These are phyloP conservation scores for Cephus pulcher DNA, from an alignment of 2,888 invertebrate genomes.

Conservation along the genomic window DNA sequence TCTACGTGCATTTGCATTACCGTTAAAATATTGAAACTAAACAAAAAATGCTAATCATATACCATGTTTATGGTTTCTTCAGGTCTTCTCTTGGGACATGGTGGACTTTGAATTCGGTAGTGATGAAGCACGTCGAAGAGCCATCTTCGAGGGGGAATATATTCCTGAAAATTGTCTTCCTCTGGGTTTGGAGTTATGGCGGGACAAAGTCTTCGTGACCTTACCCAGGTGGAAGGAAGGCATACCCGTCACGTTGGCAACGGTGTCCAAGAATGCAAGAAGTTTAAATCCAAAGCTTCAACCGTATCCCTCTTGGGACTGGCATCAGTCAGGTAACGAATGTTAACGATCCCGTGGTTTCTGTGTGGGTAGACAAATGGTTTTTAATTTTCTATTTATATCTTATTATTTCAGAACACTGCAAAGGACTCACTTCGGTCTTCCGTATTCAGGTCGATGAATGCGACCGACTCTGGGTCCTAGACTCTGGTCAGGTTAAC, in stretches of 20 bases:
- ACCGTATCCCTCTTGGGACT: constrained; percentile 83
- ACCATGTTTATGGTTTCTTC: constrained; percentile 37
- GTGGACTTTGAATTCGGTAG: constrained; percentile 80
- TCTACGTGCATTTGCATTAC: not conserved
- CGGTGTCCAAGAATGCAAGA: constrained; percentile 72
- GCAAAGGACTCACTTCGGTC: constrained; percentile 80
- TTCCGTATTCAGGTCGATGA: constrained; percentile 80
- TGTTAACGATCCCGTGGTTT: constrained; percentile 18
- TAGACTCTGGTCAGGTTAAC: constrained; percentile 84
- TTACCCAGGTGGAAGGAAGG: constrained; percentile 83
- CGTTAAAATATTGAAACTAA: not conserved
- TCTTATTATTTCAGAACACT: constrained; percentile 66
- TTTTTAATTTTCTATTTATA: not conserved
- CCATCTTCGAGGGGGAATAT: constrained; percentile 73
- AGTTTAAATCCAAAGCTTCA: constrained; percentile 72
- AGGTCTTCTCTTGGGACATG: constrained; percentile 79
- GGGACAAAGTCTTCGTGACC: constrained; percentile 78
- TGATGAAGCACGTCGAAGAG: constrained; percentile 70
- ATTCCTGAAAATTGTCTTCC: constrained; percentile 81
- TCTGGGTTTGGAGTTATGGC: constrained; percentile 78
- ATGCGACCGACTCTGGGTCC: constrained; percentile 82
- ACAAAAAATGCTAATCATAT: not conserved
- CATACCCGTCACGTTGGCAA: constrained; percentile 80
- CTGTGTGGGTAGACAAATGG: not conserved
- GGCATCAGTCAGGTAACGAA: constrained; percentile 71